Base-by-base conservation (phyloP, 2,888 invertebrate genomes). In the Pterobdella sp. region DNA sequence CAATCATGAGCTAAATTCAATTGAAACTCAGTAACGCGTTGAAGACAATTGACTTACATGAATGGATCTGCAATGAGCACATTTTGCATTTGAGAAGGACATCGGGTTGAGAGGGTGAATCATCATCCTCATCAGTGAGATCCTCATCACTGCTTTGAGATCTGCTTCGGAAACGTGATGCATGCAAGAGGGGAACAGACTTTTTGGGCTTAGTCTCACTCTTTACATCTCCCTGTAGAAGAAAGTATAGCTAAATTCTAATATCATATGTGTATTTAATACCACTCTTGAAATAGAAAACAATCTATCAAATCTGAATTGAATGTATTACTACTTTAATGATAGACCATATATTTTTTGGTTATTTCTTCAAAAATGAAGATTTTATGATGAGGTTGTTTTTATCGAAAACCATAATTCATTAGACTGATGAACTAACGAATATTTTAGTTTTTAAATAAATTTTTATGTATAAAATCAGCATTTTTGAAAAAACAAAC, bases 41-140 rank as follows among this genome's bases (percentile, higher is more conserved):
- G 29, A 22, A 14, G 22, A 64, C 26, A 64, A 29, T 7, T 26
- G 29, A 64, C 42, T 68, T 26, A 71, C 71, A 26, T 71, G 71
- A 52, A 52, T 71, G 71, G 34, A 71, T 63, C 7, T 56, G 63
- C 0, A 71, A 63, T 35, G 34, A 34, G 71, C 71, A 71, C 56
- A 63, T 26, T 22, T 3, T 60, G 60, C 71, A 71, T 29, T 34
- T 71, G 35, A 71, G 36, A n/a, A 71, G 71, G 32, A 34, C 32
- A 31, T 65, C 65, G 4, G 65, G 31, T n/a, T 14, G 7, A 4
- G 18, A 31, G 2, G 7, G 26, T 14, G 32, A 18, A 10, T 35
- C 35, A 35, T 65, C 26, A 63, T 63, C 63, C 7, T 7, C 63
- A 22, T n/a, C 63, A 63, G 7, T 26, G 31, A 14, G 14, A 14